Conservation (phyloP, 2,888 invertebrate species). For the Eurois occulta region DNA sequence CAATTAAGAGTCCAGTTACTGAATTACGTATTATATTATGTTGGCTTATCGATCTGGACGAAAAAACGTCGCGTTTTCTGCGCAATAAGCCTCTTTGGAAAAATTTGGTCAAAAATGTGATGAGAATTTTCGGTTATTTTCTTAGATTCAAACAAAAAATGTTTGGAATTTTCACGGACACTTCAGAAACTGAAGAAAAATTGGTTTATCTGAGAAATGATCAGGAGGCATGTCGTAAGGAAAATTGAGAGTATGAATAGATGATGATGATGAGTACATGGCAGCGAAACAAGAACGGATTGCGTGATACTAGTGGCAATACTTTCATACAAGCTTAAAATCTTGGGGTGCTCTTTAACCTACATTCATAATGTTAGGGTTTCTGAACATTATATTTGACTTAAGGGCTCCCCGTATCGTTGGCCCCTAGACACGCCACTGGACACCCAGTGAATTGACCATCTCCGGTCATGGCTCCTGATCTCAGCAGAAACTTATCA, state of each 20-base stretch:
- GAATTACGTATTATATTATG: constrained; percentile 35
- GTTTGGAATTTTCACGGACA: not conserved
- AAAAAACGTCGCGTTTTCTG: constrained; percentile 39
- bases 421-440: too few relatives aligned
- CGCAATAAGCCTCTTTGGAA: constrained; percentile 33
- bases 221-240: not conserved
- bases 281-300: not conserved
- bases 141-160: constrained; percentile 5
- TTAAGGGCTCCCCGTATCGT: too few relatives aligned
- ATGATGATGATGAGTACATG: not conserved
- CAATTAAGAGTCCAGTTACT: constrained; percentile 25
- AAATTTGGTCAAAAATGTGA: constrained; percentile 29
- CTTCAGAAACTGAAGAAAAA: not conserved
- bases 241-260: not conserved
- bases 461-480: not conserved
- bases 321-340: too few relatives aligned
- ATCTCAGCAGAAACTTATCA: not conserved
- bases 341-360: too few relatives aligned
- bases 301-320: too few relatives aligned
- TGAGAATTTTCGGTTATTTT: not conserved
- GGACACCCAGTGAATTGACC: not conserved
- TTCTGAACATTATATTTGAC: too few relatives aligned
- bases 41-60: constrained; percentile 41
- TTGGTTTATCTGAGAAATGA: not conserved
- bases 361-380: too few relatives aligned